Percentiles rank a stretch among this genome's conserved stretches.
Evolutionary conservation across 2,797 vertebrate species (phyloP).

Genomic region (Poeciliopsis infans): DNA sequence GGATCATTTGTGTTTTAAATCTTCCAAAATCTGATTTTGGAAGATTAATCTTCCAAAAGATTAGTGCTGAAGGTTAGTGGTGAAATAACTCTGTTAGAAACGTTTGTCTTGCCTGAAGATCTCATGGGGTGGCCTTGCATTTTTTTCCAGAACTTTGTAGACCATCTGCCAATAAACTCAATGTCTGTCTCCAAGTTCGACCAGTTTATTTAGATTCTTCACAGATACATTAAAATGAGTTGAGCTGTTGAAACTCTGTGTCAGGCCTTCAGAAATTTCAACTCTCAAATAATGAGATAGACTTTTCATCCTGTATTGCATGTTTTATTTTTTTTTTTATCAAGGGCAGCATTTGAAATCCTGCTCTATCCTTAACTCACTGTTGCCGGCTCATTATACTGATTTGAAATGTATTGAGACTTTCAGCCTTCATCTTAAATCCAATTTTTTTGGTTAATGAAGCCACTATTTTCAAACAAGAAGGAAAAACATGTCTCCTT

Average conservation of each 20-base stretch:
- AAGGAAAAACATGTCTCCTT: not conserved
- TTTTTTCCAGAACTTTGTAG: slow-evolving; percentile 14
- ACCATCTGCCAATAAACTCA: slow-evolving; percentile 32
- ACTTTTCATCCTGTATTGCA: slow-evolving; percentile 23
- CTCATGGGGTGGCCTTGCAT: not conserved
- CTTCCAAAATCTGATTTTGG: not conserved
- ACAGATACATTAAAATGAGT: slow-evolving; percentile 25
- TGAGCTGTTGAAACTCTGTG: slow-evolving; percentile 40
- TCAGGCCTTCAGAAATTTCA: slow-evolving; percentile 49
- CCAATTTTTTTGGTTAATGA: slow-evolving; percentile 22
- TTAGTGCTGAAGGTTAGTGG: slow-evolving; percentile 14
- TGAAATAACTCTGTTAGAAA: slow-evolving; percentile 9
- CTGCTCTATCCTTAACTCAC: slow-evolving; percentile 4
- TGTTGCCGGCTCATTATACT: slow-evolving; percentile 27
- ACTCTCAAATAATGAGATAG: slow-evolving; percentile 30
- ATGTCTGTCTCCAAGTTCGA: slow-evolving; percentile 26
- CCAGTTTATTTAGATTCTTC: slow-evolving; percentile 44
- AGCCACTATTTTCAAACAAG: slow-evolving; percentile 1
- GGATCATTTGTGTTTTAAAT: not conserved
- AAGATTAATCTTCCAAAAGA: too few relatives aligned
- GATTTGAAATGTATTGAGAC: slow-evolving; percentile 22
- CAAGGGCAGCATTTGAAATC: slow-evolving; percentile 44
- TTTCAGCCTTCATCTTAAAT: slow-evolving; percentile 23
- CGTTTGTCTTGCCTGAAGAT: slow-evolving; percentile 8
- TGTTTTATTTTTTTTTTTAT: slow-evolving; percentile 29